These are phyloP conservation scores for Lucifuga dentata DNA, from an alignment of 2,113 vertebrate species.

Conservation along the genomic window DNA sequence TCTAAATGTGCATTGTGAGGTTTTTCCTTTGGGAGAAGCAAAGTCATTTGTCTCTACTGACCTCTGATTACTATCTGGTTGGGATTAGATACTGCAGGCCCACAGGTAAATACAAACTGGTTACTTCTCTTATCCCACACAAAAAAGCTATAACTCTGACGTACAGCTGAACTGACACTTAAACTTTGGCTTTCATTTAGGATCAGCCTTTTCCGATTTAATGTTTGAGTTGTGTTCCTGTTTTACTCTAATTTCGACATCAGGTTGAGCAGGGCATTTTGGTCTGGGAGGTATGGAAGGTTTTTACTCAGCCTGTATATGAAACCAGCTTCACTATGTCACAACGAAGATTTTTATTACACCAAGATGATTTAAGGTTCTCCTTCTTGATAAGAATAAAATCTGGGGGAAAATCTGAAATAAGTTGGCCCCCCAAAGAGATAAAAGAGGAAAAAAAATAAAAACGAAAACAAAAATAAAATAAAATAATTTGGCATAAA, in stretches of 20 bases:
- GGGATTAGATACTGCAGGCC: constrained; percentile 27
- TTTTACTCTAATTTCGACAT: constrained; percentile 58
- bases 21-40: neutral
- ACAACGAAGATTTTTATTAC: constrained; percentile 36
- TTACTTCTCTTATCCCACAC: constrained; percentile 10
- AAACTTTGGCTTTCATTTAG: constrained; percentile 33
- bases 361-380: constrained; percentile 25
- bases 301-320: constrained; percentile 67
- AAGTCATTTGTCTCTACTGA: constrained; percentile 6
- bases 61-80: constrained; percentile 18
- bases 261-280: constrained; percentile 45
- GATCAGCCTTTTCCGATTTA: constrained; percentile 38
- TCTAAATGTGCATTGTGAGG: constrained; percentile 28
- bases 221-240: constrained; percentile 21
- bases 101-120: constrained; percentile 20
- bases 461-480: too few species aligned
- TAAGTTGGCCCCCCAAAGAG: too few species aligned
- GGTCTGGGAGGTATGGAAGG: constrained; percentile 45
- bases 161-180: constrained; percentile 13
- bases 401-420: neutral
- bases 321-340: constrained; percentile 39
- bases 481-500: too few species aligned
- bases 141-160: constrained; percentile 25
- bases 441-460: too few species aligned
- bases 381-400: constrained; percentile 5